Evolutionary conservation across 2,113 vertebrate species (phyloP), one percentile per base, ranked within the genome.

Genomic region (Dromaius novaehollandiae): DNA sequence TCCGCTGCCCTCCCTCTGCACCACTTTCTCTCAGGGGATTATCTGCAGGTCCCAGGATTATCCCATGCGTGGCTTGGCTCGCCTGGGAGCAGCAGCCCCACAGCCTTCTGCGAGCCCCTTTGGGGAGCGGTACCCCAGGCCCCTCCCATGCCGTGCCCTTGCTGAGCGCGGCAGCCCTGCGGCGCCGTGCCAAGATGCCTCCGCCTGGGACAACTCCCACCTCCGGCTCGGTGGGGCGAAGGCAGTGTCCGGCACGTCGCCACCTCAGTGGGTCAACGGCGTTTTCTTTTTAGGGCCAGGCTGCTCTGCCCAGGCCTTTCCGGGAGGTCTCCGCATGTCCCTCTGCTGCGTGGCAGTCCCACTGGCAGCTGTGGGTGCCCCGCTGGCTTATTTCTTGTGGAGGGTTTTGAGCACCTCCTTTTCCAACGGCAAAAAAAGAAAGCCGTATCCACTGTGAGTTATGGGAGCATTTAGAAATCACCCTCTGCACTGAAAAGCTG

Each of bases 141-240:
- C 28, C 24, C n/a, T 28, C 9, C 63, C 8, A 46, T 6, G 5
- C 16, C 2, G 2, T 24, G 22, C 55, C 55, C 55, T 58, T 32
- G 55, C 28, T 9, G 55, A 56, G 55, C 13, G 13, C 26, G 13
- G 55, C 55, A 30, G 21, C 17, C 13, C 8, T 8, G 2, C 70
- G 28, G 9, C 2, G 3, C 51, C 2, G 0, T 48, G 38, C 68
- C 42, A 38, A 44, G 30, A 16, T n/a, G 48, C 1, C 2, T 50
- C 70, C 13, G 61, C 10, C 50, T 78, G 76, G 63, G 46, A 53
- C 38, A 50, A 34, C 51, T 68, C 66, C 60, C 61, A 58, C 17
- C 6, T 20, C 74, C 50, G 4, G 5, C 21, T 56, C 4, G 3
- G 46, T 17, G 74, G 55, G 48, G 70, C 4, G 7, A 70, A 2